phyloP scores from a whole-genome alignment of 2,888 invertebrate species.

The Clostera curtula region DNA sequence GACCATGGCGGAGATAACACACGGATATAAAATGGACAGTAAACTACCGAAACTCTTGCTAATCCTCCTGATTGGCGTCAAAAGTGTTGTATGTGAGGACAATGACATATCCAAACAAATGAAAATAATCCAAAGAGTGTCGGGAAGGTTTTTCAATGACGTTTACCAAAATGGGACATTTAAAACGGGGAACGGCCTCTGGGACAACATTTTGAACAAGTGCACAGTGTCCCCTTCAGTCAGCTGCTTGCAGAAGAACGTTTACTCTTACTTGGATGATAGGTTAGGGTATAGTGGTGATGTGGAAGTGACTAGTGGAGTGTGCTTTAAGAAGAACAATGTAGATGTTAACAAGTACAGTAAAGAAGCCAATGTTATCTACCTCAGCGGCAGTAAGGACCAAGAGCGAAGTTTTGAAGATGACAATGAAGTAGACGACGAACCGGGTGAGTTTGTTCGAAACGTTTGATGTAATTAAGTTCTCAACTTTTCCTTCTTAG shows the following conservation, averaged over 20 bases:
- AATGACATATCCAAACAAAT: conserved; percentile 43
- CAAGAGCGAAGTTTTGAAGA: conserved; percentile 43
- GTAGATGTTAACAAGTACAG: conserved; percentile 74
- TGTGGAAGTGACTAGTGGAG: conserved; percentile 78
- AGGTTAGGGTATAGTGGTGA: conserved; percentile 78
- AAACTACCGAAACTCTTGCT: conserved; percentile 37
- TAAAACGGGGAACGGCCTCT: conserved; percentile 78
- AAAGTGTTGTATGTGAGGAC: conserved; percentile 33
- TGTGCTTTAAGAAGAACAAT: conserved; percentile 78
- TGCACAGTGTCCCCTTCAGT: conserved; percentile 79
- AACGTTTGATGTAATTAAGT: conserved; percentile 1
- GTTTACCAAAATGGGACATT: conserved; percentile 63
- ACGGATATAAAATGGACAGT: conserved; percentile 25
- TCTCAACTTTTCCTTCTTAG: no score
- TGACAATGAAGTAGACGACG: conserved; percentile 54
- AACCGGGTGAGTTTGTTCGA: conserved; percentile 48
- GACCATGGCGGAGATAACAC: conserved; percentile 36
- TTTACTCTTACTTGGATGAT: conserved; percentile 82
- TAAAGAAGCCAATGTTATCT: conserved; percentile 68
- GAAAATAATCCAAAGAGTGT: conserved; percentile 46
- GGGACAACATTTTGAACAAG: conserved; percentile 83
- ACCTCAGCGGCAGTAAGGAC: conserved; percentile 51
- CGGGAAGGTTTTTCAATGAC: conserved; percentile 53
- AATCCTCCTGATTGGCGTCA: conserved; percentile 33
- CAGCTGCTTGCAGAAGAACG: conserved; percentile 85